Conservation (phyloP, 2,113 vertebrate genomes). For the Edolisoma coerulescens region DNA sequence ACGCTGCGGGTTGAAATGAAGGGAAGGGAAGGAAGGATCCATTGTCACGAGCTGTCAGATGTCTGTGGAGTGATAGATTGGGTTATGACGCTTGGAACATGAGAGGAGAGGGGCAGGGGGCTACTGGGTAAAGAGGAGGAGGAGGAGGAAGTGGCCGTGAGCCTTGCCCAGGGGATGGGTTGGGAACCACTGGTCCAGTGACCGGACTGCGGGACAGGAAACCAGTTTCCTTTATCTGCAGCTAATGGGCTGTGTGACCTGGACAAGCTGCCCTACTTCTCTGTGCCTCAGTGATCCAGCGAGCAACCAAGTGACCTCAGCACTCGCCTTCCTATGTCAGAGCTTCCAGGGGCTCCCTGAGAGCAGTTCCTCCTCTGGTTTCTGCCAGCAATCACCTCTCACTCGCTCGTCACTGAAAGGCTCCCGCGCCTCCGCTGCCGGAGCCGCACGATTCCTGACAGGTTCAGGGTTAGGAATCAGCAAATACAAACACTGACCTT, state of each 20-base stretch:
- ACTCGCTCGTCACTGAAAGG: accelerated
- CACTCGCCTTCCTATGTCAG: background rate
- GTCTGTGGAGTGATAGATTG: background rate
- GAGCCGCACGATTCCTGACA: accelerated
- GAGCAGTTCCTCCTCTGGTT: background rate
- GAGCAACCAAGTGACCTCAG: background rate
- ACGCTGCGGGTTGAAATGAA: background rate
- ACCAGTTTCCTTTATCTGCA: background rate
- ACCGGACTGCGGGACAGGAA: background rate
- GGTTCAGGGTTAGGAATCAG: background rate
- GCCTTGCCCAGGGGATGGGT: background rate
- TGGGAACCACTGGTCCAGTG: background rate
- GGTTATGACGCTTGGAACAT: background rate
- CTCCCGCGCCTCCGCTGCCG: background rate
- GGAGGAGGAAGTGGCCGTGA: background rate
- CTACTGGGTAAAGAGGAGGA: background rate
- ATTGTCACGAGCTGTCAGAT: background rate
- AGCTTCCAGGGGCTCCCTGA: background rate
- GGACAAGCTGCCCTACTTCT: slow-evolving; percentile 32
- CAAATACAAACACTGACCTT: background rate
- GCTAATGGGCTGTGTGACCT: background rate
- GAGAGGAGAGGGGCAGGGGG: background rate
- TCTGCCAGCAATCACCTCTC: background rate
- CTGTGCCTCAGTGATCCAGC: background rate
- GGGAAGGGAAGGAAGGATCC: background rate